Conservation (phyloP, 2,797 vertebrate species). For the Takifugu ocellatus region DNA sequence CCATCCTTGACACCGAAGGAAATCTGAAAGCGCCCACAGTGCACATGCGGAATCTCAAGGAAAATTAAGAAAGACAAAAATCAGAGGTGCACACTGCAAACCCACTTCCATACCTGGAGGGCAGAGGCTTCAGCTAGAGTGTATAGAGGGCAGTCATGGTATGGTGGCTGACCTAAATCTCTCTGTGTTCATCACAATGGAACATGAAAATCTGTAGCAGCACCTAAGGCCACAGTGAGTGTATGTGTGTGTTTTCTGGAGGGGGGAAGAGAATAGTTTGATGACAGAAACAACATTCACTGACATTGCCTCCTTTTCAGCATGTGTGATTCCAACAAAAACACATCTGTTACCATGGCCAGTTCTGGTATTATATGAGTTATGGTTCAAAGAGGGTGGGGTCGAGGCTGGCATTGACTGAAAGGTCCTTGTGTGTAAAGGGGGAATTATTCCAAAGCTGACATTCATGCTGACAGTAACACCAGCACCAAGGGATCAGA, state of each 20-base stretch:
- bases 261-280: neutral
- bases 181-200: constrained; percentile 27
- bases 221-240: constrained; percentile 9
- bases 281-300: constrained; percentile 2
- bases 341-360: constrained; percentile 53
- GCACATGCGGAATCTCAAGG: too few relatives aligned
- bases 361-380: constrained; percentile 44
- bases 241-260: neutral
- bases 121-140: constrained; percentile 6
- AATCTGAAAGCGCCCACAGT: neutral
- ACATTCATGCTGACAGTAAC: constrained; percentile 54
- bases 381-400: constrained; percentile 36
- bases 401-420: constrained; percentile 51
- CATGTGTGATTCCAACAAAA: constrained; percentile 40
- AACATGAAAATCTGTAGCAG: constrained; percentile 22
- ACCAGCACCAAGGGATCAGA: constrained; percentile 37
- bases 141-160: constrained; percentile 18
- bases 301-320: constrained; percentile 4
- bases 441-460: constrained; percentile 59
- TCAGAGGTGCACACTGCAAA: constrained; percentile 20
- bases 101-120: constrained; percentile 3
- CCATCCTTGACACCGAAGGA: constrained; percentile 25
- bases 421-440: constrained; percentile 58
- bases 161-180: constrained; percentile 34
- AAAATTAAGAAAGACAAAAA: neutral